Evolutionary conservation across 2,797 vertebrate genomes (phyloP).

Genomic region (Glossophaga mutica): DNA sequence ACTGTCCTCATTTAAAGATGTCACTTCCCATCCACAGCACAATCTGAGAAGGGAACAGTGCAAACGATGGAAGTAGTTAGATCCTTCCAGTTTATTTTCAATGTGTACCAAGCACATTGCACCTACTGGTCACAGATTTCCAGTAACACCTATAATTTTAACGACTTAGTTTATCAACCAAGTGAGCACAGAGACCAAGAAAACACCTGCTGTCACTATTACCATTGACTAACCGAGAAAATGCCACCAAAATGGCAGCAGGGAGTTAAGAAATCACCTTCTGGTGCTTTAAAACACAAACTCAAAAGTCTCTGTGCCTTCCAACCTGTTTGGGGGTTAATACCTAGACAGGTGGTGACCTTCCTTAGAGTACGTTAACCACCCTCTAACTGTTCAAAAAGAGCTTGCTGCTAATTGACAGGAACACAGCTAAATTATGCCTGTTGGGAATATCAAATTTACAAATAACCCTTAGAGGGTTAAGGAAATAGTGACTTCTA

Average conservation of each 20-base stretch:
- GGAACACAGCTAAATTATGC: constrained; percentile 51
- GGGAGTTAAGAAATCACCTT: constrained; percentile 42
- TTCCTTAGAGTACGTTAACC: constrained; percentile 66
- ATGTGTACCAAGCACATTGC: not conserved
- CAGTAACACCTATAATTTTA: not conserved
- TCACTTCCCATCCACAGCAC: not conserved
- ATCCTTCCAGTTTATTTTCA: not conserved
- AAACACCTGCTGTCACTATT: constrained; percentile 8
- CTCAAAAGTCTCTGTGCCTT: constrained; percentile 39
- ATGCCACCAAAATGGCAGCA: constrained; percentile 8
- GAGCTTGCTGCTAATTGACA: constrained; percentile 46
- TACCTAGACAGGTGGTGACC: constrained; percentile 60
- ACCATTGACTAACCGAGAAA: constrained; percentile 24
- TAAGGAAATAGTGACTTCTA: constrained; percentile 19
- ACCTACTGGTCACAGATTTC: not conserved
- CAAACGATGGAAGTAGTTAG: not conserved
- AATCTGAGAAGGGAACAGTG: not conserved
- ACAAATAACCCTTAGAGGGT: constrained; percentile 18
- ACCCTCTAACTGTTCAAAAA: constrained; percentile 59
- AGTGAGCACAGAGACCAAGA: not conserved
- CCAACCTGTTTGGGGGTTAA: constrained; percentile 45
- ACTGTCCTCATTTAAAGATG: not conserved
- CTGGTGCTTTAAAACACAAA: constrained; percentile 23
- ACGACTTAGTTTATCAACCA: not conserved
- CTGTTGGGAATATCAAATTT: constrained; percentile 49